Percentiles rank a stretch among this genome's conserved stretches.
Evolutionary conservation across 2,888 invertebrate genomes (phyloP).

Genomic region (Drosophila melanocephala): DNA sequence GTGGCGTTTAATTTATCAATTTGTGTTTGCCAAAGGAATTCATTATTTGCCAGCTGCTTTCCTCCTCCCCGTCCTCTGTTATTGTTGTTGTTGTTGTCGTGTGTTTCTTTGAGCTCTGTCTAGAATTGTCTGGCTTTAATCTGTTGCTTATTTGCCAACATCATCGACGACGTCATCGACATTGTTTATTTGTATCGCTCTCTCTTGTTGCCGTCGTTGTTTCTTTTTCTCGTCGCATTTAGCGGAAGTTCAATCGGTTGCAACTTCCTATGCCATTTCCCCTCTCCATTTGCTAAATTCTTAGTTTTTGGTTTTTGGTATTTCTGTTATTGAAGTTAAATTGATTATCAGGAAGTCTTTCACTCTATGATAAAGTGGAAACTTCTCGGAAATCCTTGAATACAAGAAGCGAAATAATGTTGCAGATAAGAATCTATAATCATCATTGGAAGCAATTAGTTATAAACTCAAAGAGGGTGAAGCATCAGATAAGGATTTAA

Average conservation of each 20-base stretch:
- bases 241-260: constrained; percentile 46
- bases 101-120: constrained; percentile 18
- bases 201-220: constrained; percentile 21
- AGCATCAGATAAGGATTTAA: background rate
- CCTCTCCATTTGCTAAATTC: background rate
- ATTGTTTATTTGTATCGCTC: constrained; percentile 26
- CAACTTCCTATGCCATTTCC: constrained; percentile 45
- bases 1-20: constrained; percentile 82
- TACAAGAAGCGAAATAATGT: background rate
- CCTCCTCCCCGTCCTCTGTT: background rate
- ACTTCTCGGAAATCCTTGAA: background rate
- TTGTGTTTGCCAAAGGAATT: constrained; percentile 77
- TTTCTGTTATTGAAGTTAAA: constrained; percentile 50
- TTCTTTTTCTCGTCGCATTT: constrained; percentile 23
- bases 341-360: constrained; percentile 15
- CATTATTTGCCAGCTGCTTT: constrained; percentile 62
- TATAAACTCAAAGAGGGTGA: background rate
- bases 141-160: constrained; percentile 68
- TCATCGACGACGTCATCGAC: constrained; percentile 28
- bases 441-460: background rate
- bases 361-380: background rate
- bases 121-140: constrained; percentile 52
- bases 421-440: background rate
- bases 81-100: background rate
- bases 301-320: constrained; percentile 9